A percentile compares a stretch with the other conserved stretches of the same genome.
Conservation (phyloP, 2,797 vertebrate genomes). For the Potorous gilbertii region DNA sequence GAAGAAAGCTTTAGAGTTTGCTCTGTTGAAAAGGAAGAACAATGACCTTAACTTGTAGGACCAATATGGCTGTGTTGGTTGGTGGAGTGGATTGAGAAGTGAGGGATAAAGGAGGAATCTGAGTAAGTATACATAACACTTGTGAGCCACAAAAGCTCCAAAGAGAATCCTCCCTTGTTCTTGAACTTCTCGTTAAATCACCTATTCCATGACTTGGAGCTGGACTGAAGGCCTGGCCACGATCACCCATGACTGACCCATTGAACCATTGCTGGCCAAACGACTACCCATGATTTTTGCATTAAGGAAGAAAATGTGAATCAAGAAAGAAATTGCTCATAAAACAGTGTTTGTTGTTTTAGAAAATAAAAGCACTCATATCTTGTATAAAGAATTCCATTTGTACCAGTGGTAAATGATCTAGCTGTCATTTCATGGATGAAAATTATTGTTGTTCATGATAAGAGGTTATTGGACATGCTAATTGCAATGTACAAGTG, state of each 20-base stretch:
- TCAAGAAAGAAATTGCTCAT: not conserved
- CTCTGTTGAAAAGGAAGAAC: too few relatives aligned
- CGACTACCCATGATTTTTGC: too few relatives aligned
- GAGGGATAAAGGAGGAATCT: not conserved
- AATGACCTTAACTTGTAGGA: rapidly evolving
- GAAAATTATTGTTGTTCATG: not conserved
- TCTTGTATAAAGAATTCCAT: not conserved
- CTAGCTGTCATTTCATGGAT: rapidly evolving
- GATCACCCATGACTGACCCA: rapidly evolving
- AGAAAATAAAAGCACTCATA: not conserved
- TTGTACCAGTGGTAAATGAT: not conserved
- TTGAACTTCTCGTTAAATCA: not conserved
- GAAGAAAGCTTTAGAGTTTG: not conserved
- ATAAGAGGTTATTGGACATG: not conserved
- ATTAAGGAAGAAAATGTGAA: rapidly evolving
- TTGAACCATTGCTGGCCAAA: too few relatives aligned
- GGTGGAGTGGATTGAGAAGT: not conserved
- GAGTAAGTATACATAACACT: rapidly evolving
- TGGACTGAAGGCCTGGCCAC: rapidly evolving
- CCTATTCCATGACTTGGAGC: rapidly evolving
- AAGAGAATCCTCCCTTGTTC: rapidly evolving
- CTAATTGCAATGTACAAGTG: rapidly evolving
- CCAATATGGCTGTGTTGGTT: too few relatives aligned
- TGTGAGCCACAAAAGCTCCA: rapidly evolving
- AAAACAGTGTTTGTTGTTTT: not conserved